phyloP scores from a whole-genome alignment of 1,140 invertebrate species.

The Temnothorax curvispinosus region DNA sequence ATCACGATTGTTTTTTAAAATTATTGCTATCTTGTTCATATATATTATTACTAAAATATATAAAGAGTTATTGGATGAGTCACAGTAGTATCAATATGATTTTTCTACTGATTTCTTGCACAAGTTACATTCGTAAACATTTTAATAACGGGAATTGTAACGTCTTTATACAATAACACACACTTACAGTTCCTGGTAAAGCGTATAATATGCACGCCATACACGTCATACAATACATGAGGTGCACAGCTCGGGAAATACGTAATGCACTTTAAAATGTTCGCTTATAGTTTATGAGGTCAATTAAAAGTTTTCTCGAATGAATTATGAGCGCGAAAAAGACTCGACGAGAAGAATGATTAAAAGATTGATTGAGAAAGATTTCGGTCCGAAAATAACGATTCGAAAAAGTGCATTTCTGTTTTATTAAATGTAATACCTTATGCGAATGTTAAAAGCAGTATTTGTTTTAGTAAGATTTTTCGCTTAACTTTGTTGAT shows the following conservation, averaged over 20 bases:
- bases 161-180: neutral
- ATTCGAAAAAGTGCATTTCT: neutral
- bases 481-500: neutral
- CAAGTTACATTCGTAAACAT: slow-evolving; percentile 19
- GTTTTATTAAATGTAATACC: neutral
- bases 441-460: slow-evolving; percentile 19
- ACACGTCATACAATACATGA: neutral
- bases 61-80: neutral
- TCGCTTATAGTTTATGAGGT: neutral
- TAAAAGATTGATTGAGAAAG: neutral
- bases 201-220: neutral
- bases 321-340: neutral
- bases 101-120: slow-evolving; percentile 9
- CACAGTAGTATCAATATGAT: neutral
- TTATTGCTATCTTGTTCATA: neutral
- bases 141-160: slow-evolving; percentile 14
- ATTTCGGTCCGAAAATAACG: neutral
- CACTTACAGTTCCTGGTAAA: slow-evolving; percentile 12
- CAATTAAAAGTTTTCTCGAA: neutral
- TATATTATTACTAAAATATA: neutral
- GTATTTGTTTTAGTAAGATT: neutral
- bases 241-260: neutral
- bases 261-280: neutral
- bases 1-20: neutral
- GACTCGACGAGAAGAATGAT: neutral